Conservation (phyloP, 2,888 invertebrate genomes). For the Cecidostiba fungosa region DNA sequence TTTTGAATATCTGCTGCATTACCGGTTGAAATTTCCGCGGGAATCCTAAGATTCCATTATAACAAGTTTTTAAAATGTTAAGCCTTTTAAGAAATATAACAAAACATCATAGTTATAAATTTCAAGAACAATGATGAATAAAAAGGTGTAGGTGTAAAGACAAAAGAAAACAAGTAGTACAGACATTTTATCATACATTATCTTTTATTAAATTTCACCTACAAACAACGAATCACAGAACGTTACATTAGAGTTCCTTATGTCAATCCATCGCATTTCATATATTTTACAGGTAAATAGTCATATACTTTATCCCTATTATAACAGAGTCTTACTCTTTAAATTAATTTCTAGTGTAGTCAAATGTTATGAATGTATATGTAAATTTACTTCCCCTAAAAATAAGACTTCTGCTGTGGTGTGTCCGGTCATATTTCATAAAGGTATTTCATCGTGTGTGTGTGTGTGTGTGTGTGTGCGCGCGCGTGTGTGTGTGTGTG, state of each 20-base stretch:
- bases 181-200: constrained; percentile 68
- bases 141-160: not conserved
- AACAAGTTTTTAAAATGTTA: too few relatives aligned
- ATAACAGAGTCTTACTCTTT: constrained; percentile 79
- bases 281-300: constrained; percentile 80
- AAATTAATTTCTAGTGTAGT: constrained; percentile 79
- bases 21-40: too few relatives aligned
- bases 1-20: not conserved
- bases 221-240: constrained; percentile 81
- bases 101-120: too few relatives aligned
- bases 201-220: constrained; percentile 81
- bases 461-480: constrained; percentile 63
- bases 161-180: not conserved
- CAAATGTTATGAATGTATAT: constrained; percentile 77
- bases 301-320: constrained; percentile 78
- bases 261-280: constrained; percentile 78
- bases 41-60: not conserved
- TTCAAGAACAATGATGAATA: too few relatives aligned
- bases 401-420: constrained; percentile 76
- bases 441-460: constrained; percentile 69
- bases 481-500: constrained; percentile 67
- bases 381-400: constrained; percentile 79
- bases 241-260: constrained; percentile 80
- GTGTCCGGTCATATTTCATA: constrained; percentile 76
- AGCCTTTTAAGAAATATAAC: too few relatives aligned